Conservation (phyloP, 2,113 vertebrate genomes). For the Onychostoma macrolepis region DNA sequence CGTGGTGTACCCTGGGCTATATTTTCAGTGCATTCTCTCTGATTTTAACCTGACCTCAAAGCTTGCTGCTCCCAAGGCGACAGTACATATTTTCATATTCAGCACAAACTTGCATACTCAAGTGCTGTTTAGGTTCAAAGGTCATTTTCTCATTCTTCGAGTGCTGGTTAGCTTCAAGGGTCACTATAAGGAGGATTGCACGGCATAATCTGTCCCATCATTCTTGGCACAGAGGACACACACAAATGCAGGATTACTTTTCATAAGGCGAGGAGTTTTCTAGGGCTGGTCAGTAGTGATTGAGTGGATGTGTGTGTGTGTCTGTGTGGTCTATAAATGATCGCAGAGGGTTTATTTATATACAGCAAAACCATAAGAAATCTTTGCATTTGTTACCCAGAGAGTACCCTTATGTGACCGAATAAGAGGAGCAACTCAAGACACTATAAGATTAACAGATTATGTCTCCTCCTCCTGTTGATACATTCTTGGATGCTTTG, state of each 20-base stretch:
- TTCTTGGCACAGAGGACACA: constrained; percentile 16
- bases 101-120: too few species aligned
- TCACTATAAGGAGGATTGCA: constrained; percentile 11
- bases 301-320: constrained; percentile 14
- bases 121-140: not conserved
- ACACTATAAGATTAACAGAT: constrained; percentile 28
- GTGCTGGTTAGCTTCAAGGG: not conserved
- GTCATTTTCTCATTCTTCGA: not conserved
- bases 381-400: not conserved
- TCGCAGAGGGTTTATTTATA: not conserved
- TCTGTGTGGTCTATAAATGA: not conserved
- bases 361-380: not conserved
- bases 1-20: not conserved
- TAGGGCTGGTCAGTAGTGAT: not conserved
- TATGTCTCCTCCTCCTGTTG: not conserved
- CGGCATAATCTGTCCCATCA: not conserved
- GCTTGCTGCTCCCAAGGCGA: not conserved
- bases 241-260: constrained; percentile 12
- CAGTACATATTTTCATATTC: not conserved
- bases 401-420: not conserved
- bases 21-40: not conserved
- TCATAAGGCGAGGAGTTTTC: not conserved
- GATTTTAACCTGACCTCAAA: not conserved
- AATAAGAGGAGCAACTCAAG: not conserved
- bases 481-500: not conserved